These are phyloP conservation scores for Jacana jacana DNA, from an alignment of 2,113 vertebrate species.

Conservation along the genomic window DNA sequence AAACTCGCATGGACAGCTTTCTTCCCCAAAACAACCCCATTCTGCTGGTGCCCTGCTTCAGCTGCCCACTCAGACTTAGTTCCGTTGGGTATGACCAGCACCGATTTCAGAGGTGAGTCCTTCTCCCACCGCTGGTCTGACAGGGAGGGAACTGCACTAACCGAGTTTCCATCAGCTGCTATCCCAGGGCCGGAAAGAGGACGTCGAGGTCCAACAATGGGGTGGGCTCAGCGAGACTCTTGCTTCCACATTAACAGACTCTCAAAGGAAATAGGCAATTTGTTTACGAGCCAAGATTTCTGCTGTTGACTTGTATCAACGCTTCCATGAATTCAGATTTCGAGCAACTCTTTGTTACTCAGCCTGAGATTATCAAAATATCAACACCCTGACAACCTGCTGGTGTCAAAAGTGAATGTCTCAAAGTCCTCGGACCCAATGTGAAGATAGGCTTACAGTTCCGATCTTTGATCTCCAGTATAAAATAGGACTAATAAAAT, in stretches of 20 bases:
- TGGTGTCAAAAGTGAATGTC: constrained; percentile 72
- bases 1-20: not conserved
- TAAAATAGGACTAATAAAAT: constrained; percentile 73
- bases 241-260: not conserved
- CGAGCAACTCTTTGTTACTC: constrained; percentile 60
- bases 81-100: rapidly evolving
- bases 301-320: constrained; percentile 63
- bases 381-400: constrained; percentile 70
- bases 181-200: not conserved
- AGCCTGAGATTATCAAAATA: constrained; percentile 73
- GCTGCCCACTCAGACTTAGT: not conserved
- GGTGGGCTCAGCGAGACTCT: not conserved
- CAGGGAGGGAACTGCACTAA: not conserved
- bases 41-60: not conserved
- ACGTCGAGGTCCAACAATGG: not conserved
- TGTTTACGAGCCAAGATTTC: constrained; percentile 51
- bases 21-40: not conserved
- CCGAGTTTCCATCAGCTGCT: not conserved
- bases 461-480: constrained; percentile 74
- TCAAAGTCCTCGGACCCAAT: constrained; percentile 58
- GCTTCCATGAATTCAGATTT: constrained; percentile 66
- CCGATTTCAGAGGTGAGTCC: not conserved
- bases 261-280: constrained; percentile 57
- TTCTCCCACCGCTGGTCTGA: rapidly evolving
- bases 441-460: constrained; percentile 60